Evolutionary conservation across 2,113 vertebrate genomes (phyloP), one percentile per base, ranked within the genome.

Genomic region (Grallaria varia): DNA sequence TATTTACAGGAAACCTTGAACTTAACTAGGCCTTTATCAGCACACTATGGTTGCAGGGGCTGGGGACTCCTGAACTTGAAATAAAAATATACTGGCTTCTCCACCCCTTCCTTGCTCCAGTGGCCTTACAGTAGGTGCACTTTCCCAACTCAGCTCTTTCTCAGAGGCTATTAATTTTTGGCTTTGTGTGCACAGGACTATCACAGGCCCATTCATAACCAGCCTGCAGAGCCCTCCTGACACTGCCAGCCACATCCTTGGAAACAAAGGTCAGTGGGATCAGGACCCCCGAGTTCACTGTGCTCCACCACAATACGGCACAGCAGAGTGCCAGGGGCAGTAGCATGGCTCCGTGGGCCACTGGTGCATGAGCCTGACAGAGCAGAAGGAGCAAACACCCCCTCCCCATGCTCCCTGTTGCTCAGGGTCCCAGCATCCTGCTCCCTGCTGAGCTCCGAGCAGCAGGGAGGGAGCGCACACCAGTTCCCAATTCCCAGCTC

Each of bases 81-180:
- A 91, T 69, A 42, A 87, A 92, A 91, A 83, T 42, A 73, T 4
- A 85, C 21, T 0, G 35, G 31, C 56, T 84, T 77, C 47, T 75
- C 58, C 3, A 0, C 60, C 63, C 40, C 42, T 55, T 59, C 75
- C 76, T 67, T 75, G 69, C 84, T 96, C 68, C 90, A 68, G 72
- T 14, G 83, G 75, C 56, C 47, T 64, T 69, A 14, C 55, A 74
- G 76, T 7, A 52, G 68, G 47, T 71, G 47, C 56, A 74, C 71
- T 59, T 77, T n/a, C 9, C 90, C 73, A 84, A 31, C 74, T 90
- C 93, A 90, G 90, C 95, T 94, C 80, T 81, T 95, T 92, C 87
- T 75, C 64, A 33, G 27, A 96, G 63, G 52, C 20, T 60, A 45
- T 92, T 81, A 63, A 92, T 92, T 84, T 84, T 52, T 88, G 72